Base-by-base conservation (phyloP, 1,140 invertebrate genomes). In the Diprion similis region DNA sequence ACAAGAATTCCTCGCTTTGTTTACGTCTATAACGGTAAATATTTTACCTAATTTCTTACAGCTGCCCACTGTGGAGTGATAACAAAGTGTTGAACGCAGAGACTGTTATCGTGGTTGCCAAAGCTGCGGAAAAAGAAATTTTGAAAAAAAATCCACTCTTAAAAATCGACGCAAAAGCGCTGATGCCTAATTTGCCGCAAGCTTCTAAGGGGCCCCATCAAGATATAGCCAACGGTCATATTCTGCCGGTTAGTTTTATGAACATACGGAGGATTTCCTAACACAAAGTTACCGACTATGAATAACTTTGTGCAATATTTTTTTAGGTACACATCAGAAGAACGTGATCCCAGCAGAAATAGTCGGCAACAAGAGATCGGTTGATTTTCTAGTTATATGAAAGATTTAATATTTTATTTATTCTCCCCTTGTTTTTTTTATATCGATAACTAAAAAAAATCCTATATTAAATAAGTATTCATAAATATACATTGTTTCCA, bases 21-120 rank as follows among this genome's bases (percentile, higher is more conserved):
- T 37, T 37, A 37, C 24, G 24, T 37, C 24, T 37, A 37, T 37
- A 37, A 37, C 6, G 24, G 24, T 37, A 37, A 37, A 37, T 37
- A 37, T 37, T 24, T 37, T 1, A 37, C 24, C 2, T 37, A 37
- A 37, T 37, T 37, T 37, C 24, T 75, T 70, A 10, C 71, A 86
- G 84, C 0, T 87, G 86, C 79, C 81, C 83, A n/a, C 72, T 85
- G 4, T 80, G 78, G 71, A 84, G 74, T 17, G 81, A 88, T 73
- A 78, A 82, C 74, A 64, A 77, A 24, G 68, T 75, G 6, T 64
- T 90, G 15, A 89, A 90, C 77, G 79, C 82, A 10, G 75, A 81
- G 64, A 83, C 86, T 71, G 89, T 91, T 75, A 76, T 81, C 70
- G 79, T 80, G 77, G 87, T 87, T 18, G 89, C 86, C 0, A 19